Percentiles rank a stretch among this genome's conserved stretches.
Evolutionary conservation across 1,140 invertebrate species (phyloP).

Genomic region (Homarus americanus): DNA sequence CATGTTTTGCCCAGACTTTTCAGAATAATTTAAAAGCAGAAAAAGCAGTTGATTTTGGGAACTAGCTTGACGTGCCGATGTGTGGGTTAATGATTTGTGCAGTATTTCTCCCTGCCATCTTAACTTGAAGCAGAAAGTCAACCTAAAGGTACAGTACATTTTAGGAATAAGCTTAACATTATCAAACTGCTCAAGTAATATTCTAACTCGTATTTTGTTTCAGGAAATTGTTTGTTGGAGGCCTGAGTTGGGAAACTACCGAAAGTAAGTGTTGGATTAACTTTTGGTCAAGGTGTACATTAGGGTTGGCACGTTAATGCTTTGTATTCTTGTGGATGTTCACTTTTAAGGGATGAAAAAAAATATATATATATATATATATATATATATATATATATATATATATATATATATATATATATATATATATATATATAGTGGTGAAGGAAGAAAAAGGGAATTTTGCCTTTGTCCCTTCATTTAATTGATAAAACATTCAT

Average conservation of each 20-base stretch:
- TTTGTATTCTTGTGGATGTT: too few relatives aligned
- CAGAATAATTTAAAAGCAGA: constrained; percentile 60
- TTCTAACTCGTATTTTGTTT: constrained; percentile 79
- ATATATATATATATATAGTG: too few relatives aligned
- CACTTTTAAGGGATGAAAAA: too few relatives aligned
- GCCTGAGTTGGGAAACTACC: constrained; percentile 97
- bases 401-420: too few relatives aligned
- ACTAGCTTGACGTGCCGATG: constrained; percentile 60
- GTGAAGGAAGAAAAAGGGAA: too few relatives aligned
- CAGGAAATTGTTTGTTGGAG: constrained; percentile 99
- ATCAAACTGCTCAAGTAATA: neutral
- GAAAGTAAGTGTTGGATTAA: constrained; percentile 88
- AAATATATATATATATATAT: too few relatives aligned
- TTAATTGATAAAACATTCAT: too few relatives aligned
- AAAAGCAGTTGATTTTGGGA: constrained; percentile 47
- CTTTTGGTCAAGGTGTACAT: too few relatives aligned
- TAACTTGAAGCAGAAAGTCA: constrained; percentile 26
- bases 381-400: too few relatives aligned
- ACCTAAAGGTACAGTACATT: constrained; percentile 63
- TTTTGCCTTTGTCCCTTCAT: too few relatives aligned
- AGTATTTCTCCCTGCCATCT: constrained; percentile 57
- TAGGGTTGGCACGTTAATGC: too few relatives aligned
- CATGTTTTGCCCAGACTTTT: constrained; percentile 64
- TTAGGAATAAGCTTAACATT: constrained; percentile 22
- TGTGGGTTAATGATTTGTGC: constrained; percentile 59